Evolutionary conservation across 2,113 vertebrate genomes (phyloP).

Genomic region (Sebastes schlegelii): DNA sequence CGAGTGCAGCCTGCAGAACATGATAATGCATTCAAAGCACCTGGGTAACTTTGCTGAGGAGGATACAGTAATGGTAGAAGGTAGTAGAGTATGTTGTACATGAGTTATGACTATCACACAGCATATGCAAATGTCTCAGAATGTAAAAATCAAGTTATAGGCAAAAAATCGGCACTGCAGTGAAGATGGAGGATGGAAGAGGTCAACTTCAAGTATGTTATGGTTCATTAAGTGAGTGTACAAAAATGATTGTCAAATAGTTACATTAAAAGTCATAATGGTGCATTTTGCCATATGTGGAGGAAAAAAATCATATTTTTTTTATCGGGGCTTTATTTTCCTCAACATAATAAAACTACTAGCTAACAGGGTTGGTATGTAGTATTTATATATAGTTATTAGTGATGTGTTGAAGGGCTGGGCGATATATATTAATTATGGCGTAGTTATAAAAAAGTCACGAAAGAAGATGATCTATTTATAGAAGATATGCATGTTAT

Average conservation of each 20-base stretch:
- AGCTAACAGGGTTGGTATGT: not conserved
- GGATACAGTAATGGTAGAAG: conserved; percentile 29
- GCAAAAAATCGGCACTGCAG: conserved; percentile 60
- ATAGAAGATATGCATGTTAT: no score
- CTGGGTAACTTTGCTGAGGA: conserved; percentile 34
- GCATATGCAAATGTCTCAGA: conserved; percentile 2
- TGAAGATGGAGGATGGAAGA: conserved; percentile 27
- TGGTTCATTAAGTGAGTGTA: conserved; percentile 12
- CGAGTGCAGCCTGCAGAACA: conserved; percentile 27
- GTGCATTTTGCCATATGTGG: not conserved
- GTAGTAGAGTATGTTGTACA: conserved; percentile 19
- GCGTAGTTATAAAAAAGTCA: no score
- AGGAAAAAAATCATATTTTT: not conserved
- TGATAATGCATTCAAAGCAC: conserved; percentile 48
- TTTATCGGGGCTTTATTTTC: not conserved
- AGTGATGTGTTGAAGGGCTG: not conserved
- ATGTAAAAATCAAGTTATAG: conserved; percentile 46
- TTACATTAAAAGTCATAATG: not conserved
- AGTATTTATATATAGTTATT: not conserved
- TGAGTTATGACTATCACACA: not conserved
- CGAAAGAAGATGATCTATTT: no score
- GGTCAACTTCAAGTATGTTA: conserved; percentile 55
- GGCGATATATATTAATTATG: not conserved
- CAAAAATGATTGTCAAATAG: not conserved
- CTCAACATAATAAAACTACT: not conserved